Conservation (phyloP, 1,140 invertebrate genomes). For the Odontomachus brunneus region DNA sequence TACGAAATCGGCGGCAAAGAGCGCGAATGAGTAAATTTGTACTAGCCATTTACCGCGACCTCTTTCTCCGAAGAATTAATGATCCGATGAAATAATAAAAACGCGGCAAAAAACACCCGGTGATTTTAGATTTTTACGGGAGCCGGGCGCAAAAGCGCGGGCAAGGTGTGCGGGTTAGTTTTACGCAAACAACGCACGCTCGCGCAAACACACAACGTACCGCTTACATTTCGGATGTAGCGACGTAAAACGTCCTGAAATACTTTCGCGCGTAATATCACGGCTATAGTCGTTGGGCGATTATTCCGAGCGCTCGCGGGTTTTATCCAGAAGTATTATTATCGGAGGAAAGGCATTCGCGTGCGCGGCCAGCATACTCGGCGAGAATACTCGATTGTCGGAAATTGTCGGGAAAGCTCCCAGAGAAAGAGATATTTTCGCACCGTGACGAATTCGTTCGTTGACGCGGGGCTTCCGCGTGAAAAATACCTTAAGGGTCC, state of each 20-base stretch:
- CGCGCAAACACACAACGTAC: too few species aligned
- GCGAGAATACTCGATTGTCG: conserved; percentile 9
- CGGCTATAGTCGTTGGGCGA: not conserved
- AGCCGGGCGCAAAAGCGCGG: too few species aligned
- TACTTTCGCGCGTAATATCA: not conserved
- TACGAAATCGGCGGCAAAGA: too few species aligned
- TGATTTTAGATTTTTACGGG: too few species aligned
- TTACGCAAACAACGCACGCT: too few species aligned
- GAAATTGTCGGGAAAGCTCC: conserved; percentile 14
- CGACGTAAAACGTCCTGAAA: not conserved
- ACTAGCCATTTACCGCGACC: too few species aligned
- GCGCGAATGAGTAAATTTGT: too few species aligned
- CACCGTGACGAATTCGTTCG: not conserved
- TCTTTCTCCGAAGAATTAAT: too few species aligned
- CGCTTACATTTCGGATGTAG: not conserved
- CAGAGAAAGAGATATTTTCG: not conserved
- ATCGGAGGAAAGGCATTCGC: not conserved
- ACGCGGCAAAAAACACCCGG: too few species aligned
- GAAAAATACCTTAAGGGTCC: conserved; percentile 53
- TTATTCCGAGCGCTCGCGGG: conserved; percentile 10
- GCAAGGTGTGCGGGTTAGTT: too few species aligned
- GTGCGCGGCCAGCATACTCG: not conserved
- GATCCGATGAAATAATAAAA: too few species aligned
- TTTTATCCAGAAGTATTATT: not conserved
- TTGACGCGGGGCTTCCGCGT: conserved; percentile 13